Percentiles rank a stretch among this genome's conserved stretches.
phyloP scores from a whole-genome alignment of 2,888 invertebrate species.

The Antitype chi region DNA sequence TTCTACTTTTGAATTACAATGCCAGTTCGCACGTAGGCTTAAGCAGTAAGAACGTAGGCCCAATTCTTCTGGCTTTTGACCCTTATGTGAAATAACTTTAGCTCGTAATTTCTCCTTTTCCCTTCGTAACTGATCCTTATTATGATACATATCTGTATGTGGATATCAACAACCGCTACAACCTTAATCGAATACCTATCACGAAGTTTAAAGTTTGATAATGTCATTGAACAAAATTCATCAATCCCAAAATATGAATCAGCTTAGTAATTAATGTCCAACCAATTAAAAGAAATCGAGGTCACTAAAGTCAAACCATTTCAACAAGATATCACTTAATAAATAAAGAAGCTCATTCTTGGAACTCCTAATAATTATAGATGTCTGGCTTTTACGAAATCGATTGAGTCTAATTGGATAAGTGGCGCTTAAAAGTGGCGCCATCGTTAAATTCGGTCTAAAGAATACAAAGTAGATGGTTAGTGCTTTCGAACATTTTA shows the following conservation, averaged over 20 bases:
- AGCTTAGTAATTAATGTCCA: not conserved
- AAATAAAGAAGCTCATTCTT: not conserved
- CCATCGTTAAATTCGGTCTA: conserved; percentile 16
- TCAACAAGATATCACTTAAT: not conserved
- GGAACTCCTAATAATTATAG: conserved; percentile 13
- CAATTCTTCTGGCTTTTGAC: not conserved
- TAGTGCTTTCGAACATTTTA: not conserved
- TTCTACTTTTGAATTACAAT: conserved; percentile 27
- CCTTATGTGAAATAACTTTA: not conserved
- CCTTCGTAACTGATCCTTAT: not conserved
- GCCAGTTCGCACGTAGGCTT: not conserved
- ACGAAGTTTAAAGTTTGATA: not conserved
- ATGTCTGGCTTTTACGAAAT: conserved; percentile 25
- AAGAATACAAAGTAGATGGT: conserved; percentile 15
- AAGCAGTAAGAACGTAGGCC: not conserved
- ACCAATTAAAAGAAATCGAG: not conserved
- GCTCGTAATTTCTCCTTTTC: not conserved
- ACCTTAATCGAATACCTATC: not conserved
- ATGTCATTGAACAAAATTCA: not conserved
- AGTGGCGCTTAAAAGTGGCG: not conserved
- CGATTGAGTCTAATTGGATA: conserved; percentile 26
- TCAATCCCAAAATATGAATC: not conserved
- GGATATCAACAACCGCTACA: not conserved
- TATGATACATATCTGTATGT: not conserved
- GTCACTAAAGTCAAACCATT: not conserved